phyloP scores from a whole-genome alignment of 2,888 invertebrate species.

The Dasypolia templi region DNA sequence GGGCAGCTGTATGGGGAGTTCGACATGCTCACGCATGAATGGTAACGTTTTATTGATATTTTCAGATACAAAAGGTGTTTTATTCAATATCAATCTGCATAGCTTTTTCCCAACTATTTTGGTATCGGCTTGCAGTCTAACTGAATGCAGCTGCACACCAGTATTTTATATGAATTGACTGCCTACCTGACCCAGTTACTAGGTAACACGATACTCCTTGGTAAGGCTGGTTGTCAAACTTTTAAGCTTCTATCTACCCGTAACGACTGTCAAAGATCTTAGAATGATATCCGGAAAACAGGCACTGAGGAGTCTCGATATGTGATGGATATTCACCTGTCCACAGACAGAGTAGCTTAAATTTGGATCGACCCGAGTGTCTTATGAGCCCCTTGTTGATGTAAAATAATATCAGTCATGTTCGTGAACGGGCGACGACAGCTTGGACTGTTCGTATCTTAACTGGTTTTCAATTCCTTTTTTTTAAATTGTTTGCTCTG shows the following conservation, averaged over 20 bases:
- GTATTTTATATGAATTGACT: neutral
- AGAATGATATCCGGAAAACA: neutral
- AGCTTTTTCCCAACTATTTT: neutral
- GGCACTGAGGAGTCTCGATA: neutral
- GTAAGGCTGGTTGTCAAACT: neutral
- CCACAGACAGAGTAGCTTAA: no score
- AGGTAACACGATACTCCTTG: neutral
- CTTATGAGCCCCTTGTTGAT: no score
- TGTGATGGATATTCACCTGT: neutral
- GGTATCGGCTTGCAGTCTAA: neutral
- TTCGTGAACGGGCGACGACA: no score
- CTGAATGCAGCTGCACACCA: neutral
- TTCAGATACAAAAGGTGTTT: neutral
- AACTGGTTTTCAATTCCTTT: no score
- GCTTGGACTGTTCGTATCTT: no score
- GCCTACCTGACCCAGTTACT: neutral
- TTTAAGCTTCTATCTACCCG: neutral
- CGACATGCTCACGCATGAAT: constrained; percentile 94
- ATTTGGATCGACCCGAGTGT: no score
- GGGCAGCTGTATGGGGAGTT: constrained; percentile 96
- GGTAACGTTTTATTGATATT: constrained; percentile 81
- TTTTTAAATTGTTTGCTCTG: no score
- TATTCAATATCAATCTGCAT: neutral
- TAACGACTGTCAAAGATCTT: neutral
- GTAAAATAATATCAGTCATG: no score